These are phyloP conservation scores for Enteromius trimaculatus DNA, from an alignment of 2,797 vertebrate species.

Conservation along the genomic window DNA sequence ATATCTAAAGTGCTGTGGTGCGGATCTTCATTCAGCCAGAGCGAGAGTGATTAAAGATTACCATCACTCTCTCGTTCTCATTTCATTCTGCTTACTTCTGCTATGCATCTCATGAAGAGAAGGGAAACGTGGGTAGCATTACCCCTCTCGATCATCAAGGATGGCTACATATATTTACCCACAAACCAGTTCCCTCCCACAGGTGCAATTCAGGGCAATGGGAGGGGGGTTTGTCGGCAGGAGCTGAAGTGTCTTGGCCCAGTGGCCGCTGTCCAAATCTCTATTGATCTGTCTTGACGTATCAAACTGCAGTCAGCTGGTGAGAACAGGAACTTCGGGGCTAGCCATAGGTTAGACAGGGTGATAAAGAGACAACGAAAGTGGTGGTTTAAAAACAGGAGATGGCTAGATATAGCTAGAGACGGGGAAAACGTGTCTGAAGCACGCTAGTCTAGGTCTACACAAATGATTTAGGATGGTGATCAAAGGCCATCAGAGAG, in stretches of 20 bases:
- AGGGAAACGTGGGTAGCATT: slow-evolving; percentile 2
- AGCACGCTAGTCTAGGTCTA: slow-evolving; percentile 19
- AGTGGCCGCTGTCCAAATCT: slow-evolving; percentile 40
- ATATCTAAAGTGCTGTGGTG: slow-evolving; percentile 31
- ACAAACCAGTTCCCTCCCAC: not conserved
- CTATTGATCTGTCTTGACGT: slow-evolving; percentile 34
- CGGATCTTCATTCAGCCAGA: slow-evolving; percentile 15
- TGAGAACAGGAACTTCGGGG: slow-evolving; percentile 10
- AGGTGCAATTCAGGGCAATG: not conserved
- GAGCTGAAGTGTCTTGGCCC: not conserved
- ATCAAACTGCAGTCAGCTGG: slow-evolving; percentile 31
- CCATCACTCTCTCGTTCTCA: slow-evolving; percentile 12
- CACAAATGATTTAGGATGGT: slow-evolving; percentile 49
- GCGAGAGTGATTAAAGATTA: slow-evolving; percentile 22
- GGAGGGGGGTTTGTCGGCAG: slow-evolving; percentile 10
- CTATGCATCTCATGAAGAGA: not conserved
- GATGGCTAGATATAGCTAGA: slow-evolving; percentile 11
- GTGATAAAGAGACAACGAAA: slow-evolving; percentile 27
- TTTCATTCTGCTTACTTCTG: slow-evolving; percentile 7
- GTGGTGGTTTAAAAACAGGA: not conserved
- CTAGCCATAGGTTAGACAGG: slow-evolving; percentile 22
- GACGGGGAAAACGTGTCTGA: not conserved
- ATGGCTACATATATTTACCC: not conserved
- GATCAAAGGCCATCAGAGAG: slow-evolving; percentile 36
- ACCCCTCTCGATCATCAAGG: not conserved